phyloP scores from a whole-genome alignment of 2,888 invertebrate genomes.

The Mesorhabditis spiculigera region DNA sequence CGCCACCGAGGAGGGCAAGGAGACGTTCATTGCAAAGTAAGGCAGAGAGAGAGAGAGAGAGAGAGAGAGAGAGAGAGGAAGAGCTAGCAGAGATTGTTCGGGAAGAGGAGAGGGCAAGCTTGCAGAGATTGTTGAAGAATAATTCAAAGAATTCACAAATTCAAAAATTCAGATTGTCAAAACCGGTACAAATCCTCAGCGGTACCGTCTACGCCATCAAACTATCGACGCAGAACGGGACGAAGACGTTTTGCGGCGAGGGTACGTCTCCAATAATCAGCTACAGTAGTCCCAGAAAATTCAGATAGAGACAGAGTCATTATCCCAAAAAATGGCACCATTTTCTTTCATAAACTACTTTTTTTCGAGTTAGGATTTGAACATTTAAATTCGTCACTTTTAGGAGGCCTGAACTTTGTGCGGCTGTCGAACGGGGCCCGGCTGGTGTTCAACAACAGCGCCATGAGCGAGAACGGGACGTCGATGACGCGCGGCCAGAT shows the following conservation, averaged over 20 bases:
- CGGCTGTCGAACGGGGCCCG: slow-evolving; percentile 79
- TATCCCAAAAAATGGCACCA: background rate
- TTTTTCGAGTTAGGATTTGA: slow-evolving; percentile 65
- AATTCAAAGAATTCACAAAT: too few relatives aligned
- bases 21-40: slow-evolving; percentile 10
- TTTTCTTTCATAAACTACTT: background rate
- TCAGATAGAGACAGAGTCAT: background rate
- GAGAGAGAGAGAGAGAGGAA: too few relatives aligned
- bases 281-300: background rate
- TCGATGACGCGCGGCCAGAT: slow-evolving; percentile 89
- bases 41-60: too few relatives aligned
- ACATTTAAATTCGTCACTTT: slow-evolving; percentile 82
- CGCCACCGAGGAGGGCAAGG: slow-evolving; percentile 7
- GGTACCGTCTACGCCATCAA: slow-evolving; percentile 44
- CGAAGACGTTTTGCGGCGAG: slow-evolving; percentile 86
- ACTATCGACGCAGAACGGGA: slow-evolving; percentile 31
- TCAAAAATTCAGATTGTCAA: slow-evolving; percentile 19
- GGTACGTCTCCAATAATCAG: slow-evolving; percentile 60
- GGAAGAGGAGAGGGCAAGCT: too few relatives aligned
- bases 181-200: slow-evolving; percentile 29
- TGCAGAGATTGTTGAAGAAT: too few relatives aligned
- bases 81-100: too few relatives aligned
- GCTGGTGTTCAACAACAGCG: slow-evolving; percentile 38
- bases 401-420: slow-evolving; percentile 80
- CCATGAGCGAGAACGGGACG: slow-evolving; percentile 69